These are phyloP conservation scores for Falco biarmicus DNA, from an alignment of 2,797 vertebrate species.

Conservation along the genomic window DNA sequence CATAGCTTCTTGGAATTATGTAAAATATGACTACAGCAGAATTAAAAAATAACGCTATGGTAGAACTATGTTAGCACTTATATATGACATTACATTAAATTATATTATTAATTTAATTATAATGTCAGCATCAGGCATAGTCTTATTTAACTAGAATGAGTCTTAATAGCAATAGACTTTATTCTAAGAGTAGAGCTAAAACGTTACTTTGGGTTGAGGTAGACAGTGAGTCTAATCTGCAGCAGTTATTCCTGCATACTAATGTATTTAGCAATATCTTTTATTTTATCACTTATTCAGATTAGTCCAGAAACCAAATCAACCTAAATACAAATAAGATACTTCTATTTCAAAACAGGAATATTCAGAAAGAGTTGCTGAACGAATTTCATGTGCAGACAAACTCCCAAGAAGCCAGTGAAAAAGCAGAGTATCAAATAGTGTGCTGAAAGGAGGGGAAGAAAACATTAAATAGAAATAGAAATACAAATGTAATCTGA, in stretches of 20 bases:
- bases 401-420: neutral
- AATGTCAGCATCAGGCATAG: neutral
- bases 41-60: neutral
- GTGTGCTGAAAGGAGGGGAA: neutral
- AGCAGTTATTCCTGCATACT: neutral
- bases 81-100: neutral
- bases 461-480: neutral
- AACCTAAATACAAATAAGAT: neutral
- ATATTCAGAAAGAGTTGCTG: neutral
- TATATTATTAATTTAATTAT: neutral
- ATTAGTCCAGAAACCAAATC: neutral
- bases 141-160: neutral
- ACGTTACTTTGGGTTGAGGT: neutral
- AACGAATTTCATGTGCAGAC: neutral
- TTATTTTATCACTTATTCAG: neutral
- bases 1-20: neutral
- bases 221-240: neutral
- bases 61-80: neutral
- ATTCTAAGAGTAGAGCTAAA: neutral
- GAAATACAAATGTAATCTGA: constrained; percentile 30
- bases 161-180: neutral
- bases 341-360: neutral
- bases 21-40: neutral
- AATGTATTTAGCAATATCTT: neutral
- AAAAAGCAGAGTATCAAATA: neutral